phyloP scores from a whole-genome alignment of 2,797 vertebrate genomes.

The Momotus momota region DNA sequence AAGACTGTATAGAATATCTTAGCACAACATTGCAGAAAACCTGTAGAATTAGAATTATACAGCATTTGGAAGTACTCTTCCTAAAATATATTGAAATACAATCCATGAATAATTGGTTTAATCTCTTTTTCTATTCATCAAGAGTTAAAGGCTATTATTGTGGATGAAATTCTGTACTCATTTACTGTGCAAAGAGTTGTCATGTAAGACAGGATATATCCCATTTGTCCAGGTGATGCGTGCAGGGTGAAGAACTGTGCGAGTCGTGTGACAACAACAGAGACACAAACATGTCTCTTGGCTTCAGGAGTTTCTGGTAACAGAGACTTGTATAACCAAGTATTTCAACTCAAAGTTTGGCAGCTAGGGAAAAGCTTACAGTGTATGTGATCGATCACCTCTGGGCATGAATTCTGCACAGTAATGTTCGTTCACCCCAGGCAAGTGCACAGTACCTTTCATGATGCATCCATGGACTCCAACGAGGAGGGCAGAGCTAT shows the following conservation, averaged over 20 bases:
- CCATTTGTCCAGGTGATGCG: background rate
- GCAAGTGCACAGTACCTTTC: slow-evolving; percentile 73
- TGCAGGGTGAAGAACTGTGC: background rate
- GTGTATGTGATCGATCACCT: background rate
- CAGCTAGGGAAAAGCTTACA: background rate
- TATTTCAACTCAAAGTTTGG: background rate
- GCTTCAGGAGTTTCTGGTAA: background rate
- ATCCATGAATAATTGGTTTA: background rate
- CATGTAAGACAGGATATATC: background rate
- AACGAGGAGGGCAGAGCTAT: slow-evolving; percentile 86
- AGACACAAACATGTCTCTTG: background rate
- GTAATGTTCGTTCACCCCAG: background rate
- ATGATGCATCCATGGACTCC: slow-evolving; percentile 84
- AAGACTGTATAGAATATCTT: background rate
- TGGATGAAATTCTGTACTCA: background rate
- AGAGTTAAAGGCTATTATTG: background rate
- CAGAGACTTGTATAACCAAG: background rate
- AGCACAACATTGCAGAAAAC: background rate
- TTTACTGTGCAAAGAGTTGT: background rate
- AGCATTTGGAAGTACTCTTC: background rate
- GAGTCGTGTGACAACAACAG: background rate
- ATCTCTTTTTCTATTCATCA: background rate
- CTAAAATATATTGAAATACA: background rate
- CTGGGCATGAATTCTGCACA: background rate
- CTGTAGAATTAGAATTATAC: background rate